A percentile compares a stretch with the other conserved stretches of the same genome.
Conservation (phyloP, 2,888 invertebrate genomes). For the Amphipoea oculea region DNA sequence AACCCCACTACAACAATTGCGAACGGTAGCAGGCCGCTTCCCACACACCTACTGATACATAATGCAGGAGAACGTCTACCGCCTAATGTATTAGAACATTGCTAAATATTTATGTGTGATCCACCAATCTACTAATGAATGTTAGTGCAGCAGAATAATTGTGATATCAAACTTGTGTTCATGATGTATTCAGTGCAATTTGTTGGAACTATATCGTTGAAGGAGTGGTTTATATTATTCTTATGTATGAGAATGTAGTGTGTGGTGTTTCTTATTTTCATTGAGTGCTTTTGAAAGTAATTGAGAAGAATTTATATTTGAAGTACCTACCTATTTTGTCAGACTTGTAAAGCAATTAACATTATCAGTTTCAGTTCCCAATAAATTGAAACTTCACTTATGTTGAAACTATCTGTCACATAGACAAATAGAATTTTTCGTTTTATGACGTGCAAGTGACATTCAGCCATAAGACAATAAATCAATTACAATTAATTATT, state of each 20-base stretch:
- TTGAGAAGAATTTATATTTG: not conserved
- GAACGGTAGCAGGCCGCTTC: conserved; percentile 23
- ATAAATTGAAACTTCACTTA: not conserved
- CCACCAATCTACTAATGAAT: conserved; percentile 57
- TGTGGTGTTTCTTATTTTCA: no score
- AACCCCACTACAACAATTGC: conserved; percentile 34
- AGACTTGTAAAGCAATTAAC: no score
- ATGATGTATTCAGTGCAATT: conserved; percentile 40
- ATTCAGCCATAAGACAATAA: no score
- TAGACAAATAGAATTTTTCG: not conserved
- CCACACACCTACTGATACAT: conserved; percentile 72
- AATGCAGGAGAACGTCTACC: conserved; percentile 78
- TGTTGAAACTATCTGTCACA: not conserved
- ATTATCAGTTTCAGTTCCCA: not conserved
- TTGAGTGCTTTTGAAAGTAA: not conserved
- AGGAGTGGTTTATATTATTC: conserved; percentile 5
- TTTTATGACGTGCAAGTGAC: no score
- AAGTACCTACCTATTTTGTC: not conserved
- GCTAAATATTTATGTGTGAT: conserved; percentile 84
- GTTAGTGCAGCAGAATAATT: conserved; percentile 44
- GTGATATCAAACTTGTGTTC: conserved; percentile 45
- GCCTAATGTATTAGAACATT: conserved; percentile 82
- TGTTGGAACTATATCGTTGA: conserved; percentile 10
- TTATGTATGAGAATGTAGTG: not conserved
- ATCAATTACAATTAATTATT: not conserved